phyloP scores from a whole-genome alignment of 2,113 vertebrate species.

The Aptenodytes patagonicus region DNA sequence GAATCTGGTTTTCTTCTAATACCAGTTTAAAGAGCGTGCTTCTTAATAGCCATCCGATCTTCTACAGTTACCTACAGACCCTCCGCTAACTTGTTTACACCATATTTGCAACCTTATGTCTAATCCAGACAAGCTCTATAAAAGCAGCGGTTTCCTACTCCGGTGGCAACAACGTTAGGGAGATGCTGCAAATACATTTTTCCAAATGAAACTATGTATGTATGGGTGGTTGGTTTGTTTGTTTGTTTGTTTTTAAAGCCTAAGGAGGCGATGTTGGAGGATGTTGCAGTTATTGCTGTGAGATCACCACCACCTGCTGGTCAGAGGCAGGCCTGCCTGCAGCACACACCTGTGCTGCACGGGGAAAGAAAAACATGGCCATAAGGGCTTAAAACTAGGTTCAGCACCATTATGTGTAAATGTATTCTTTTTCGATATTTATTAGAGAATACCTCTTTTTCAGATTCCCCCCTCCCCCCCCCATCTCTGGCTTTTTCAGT shows the following conservation, averaged over 20 bases:
- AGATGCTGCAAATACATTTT: slow-evolving; percentile 16
- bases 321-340: slow-evolving; percentile 6
- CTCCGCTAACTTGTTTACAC: slow-evolving; percentile 18
- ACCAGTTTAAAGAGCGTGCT: not conserved
- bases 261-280: not conserved
- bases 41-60: not conserved
- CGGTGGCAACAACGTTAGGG: not conserved
- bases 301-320: slow-evolving; percentile 63
- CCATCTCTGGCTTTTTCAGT: not conserved
- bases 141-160: not conserved
- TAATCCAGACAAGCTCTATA: slow-evolving; percentile 1
- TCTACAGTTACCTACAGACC: not conserved
- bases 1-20: slow-evolving; percentile 38
- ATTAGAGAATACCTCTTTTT: slow-evolving; percentile 57
- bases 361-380: not conserved
- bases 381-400: not conserved
- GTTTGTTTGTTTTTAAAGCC: not conserved
- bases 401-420: not conserved
- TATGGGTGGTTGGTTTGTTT: no score
- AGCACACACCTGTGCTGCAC: not conserved
- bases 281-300: not conserved
- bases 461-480: not conserved
- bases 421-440: slow-evolving; percentile 34
- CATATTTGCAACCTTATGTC: not conserved
- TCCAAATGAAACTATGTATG: not conserved